Base-by-base conservation (phyloP, 1,140 invertebrate species). In the Anastrepha ludens region DNA sequence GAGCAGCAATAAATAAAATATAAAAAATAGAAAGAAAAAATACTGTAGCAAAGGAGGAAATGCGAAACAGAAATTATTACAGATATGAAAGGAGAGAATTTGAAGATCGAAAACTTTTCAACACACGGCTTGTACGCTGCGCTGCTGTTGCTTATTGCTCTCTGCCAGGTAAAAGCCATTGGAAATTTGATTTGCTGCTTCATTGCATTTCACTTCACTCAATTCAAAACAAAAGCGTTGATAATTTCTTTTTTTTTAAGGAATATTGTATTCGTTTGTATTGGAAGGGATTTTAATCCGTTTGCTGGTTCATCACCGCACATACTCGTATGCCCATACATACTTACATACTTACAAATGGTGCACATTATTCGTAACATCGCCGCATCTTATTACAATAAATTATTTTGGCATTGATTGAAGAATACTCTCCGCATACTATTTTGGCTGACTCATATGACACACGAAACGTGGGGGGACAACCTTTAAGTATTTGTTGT, bases 361-460 rank as follows among this genome's bases (percentile, higher is more conserved):
- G 47, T 50, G 55, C 47, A 81, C 8, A 81, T 47, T 81, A 55
- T 41, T 81, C 41, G 64, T 11, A 55, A 81, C 47, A 29, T 55
- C 47, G 74, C 6, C n/a, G 74, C 74, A 81, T 81, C 74, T 81
- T 58, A 81, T 81, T 81, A 81, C 74, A 81, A 81, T 81, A 81
- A 58, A 81, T 81, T 81, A 81, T 81, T 44, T 55, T 11, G 74
- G 47, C 74, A 81, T 81, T 81, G 74, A 81, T 81, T 81, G 74
- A 81, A 81, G 47, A n/a, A 55, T 55, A 55, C 41, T 74, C 41
- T 3, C 11, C 7, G 17, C 6, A 62, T 41, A 81, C 55, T 7
- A 55, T 81, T 81, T 81, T 11, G 9, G 7, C n/a, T 81, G 74
- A 81, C 47, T 81, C 74, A 81, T 81, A 13, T 81, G 74, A 81